Base-by-base conservation (phyloP, 64 coral and sea anemone species). In the Montipora sp. region DNA sequence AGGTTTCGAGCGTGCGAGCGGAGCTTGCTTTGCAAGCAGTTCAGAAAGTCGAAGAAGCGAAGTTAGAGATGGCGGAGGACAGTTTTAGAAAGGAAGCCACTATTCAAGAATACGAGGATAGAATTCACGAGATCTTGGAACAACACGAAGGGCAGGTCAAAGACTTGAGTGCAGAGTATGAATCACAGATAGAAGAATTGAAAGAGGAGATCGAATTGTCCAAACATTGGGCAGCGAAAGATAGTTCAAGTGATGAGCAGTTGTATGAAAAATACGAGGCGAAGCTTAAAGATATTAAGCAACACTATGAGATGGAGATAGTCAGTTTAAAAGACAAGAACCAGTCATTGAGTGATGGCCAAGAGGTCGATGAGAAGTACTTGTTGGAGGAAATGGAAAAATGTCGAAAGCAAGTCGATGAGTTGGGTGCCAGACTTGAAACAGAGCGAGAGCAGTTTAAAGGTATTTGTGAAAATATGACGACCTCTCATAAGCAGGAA, bases 1-100 rank as follows among this genome's bases (percentile, higher is more conserved):
- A 99, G 74, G 98, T 99, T 3, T 99, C 98, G 2, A 89, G 78
- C 23, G 98, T 99, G 51, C 77, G 98, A 13, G 88, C 94, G 13
- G 98, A 99, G 45, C 79, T 99, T 20, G 98, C 98, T 11, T 88
- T 96, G 73, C 92, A 99, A 75, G 94, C 92, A 44, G 98, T 95
- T 0, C 94, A 95, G 63, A 90, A 99, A 48, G 63, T 99, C 21
- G 89, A 96, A 85, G 92, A 96, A 89, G 92, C 79, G 2, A 82
- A 93, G 27, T 50, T 92, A 22, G 94, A 94, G 48, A 83, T 82
- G 27, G 91, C 85, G 24, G 86, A 99, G 16, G 84, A 94, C 47
- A 27, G 80, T 16, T 78, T 68, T 77, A 85, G 83, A 24, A 87
- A 87, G 24, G 84, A 77, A 21, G 57, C 49, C 59, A 59, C 82